Conservation (phyloP, 2,113 vertebrate genomes). For the Nymphicus hollandicus region DNA sequence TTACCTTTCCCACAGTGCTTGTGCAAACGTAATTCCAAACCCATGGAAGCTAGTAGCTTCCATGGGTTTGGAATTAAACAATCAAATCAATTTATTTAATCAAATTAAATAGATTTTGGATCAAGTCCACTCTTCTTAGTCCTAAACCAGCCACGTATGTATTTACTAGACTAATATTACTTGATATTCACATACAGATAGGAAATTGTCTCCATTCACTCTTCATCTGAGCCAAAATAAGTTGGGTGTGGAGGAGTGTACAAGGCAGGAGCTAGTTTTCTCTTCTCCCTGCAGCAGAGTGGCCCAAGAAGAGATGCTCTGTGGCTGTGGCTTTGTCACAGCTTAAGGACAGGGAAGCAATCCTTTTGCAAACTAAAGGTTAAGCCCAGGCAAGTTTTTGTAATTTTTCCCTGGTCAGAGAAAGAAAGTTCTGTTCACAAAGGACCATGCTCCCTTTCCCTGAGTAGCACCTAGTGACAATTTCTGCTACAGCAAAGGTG, state of each 20-base stretch:
- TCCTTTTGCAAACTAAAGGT: not conserved
- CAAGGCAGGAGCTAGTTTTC: not conserved
- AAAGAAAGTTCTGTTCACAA: not conserved
- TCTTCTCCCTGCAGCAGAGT: not conserved
- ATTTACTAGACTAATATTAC: not conserved
- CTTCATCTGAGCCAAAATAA: not conserved
- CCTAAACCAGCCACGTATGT: not conserved
- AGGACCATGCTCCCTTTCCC: not conserved
- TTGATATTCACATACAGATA: not conserved
- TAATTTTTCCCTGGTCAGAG: not conserved
- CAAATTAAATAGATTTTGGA: not conserved
- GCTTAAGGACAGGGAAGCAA: not conserved
- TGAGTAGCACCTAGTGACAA: not conserved
- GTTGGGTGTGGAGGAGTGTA: not conserved
- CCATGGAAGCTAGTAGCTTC: rapidly evolving
- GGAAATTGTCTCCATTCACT: not conserved
- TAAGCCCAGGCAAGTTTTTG: not conserved
- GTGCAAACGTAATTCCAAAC: not conserved
- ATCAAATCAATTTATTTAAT: too few species aligned
- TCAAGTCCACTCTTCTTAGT: not conserved
- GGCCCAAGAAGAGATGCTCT: not conserved
- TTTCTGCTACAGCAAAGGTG: not conserved
- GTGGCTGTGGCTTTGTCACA: not conserved
- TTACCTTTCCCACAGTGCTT: not conserved
- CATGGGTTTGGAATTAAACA: too few species aligned